Conservation (phyloP, 2,797 vertebrate genomes). For the Scolopax bukidnonensis region DNA sequence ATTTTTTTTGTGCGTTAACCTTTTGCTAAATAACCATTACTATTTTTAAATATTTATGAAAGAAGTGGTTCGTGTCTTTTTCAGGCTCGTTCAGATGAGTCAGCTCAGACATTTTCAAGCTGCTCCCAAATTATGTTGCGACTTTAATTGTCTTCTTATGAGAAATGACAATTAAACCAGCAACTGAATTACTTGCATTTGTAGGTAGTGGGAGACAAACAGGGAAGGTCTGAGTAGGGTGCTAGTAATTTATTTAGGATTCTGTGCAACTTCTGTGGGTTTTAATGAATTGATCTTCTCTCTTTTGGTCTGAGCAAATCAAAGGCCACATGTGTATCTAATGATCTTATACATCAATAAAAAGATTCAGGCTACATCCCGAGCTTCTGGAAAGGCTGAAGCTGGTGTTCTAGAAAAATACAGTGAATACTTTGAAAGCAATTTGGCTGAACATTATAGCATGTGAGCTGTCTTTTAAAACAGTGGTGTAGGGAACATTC, state of each 20-base stretch:
- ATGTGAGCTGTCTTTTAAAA: neutral
- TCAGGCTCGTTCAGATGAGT: neutral
- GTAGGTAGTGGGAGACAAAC: neutral
- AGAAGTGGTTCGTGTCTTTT: neutral
- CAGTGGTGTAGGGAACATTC: neutral
- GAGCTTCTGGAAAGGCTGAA: neutral
- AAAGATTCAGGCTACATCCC: neutral
- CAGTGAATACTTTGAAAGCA: neutral
- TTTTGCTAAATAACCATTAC: neutral
- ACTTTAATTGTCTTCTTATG: slow-evolving; percentile 10
- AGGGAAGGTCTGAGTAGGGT: neutral
- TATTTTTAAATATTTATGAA: slow-evolving; percentile 17
- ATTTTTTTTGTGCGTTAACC: neutral
- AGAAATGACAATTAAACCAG: neutral
- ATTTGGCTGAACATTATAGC: neutral
- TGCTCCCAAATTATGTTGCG: neutral
- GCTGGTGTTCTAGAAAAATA: neutral
- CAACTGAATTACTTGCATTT: neutral
- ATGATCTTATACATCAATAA: neutral
- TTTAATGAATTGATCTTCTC: neutral
- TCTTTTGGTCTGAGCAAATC: neutral
- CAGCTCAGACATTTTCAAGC: slow-evolving; percentile 14
- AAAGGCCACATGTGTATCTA: neutral
- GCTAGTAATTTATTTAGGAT: neutral
- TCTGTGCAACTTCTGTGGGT: neutral